Percentiles rank a stretch among this genome's conserved stretches.
These are phyloP conservation scores for Temnothorax unifasciatus DNA, from an alignment of 2,888 invertebrate genomes.

Conservation along the genomic window DNA sequence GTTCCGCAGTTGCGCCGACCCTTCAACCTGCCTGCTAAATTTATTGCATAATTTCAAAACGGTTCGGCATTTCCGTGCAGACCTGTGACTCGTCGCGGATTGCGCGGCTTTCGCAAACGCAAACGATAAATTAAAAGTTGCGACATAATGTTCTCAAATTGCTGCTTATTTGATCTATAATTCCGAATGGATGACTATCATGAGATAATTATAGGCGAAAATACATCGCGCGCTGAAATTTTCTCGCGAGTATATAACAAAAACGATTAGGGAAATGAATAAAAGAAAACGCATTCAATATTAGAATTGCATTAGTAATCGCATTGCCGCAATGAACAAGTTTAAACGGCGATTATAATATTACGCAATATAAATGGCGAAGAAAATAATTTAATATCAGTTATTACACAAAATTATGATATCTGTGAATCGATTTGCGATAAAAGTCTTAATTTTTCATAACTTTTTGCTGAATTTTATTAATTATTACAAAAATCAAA, in stretches of 20 bases:
- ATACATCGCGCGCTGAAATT: not conserved
- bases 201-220: not conserved
- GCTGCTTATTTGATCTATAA: constrained; percentile 41
- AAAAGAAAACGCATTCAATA: not conserved
- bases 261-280: not conserved
- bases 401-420: no score
- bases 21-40: constrained; percentile 36
- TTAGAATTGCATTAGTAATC: not conserved
- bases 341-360: no score
- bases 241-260: not conserved
- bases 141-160: constrained; percentile 50
- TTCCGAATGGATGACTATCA: constrained; percentile 35
- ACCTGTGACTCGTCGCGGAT: constrained; percentile 45
- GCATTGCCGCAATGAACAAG: no score
- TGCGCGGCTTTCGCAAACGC: constrained; percentile 54
- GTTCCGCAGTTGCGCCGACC: not conserved
- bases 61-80: constrained; percentile 50
- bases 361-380: no score
- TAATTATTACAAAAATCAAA: no score
- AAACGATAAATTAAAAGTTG: constrained; percentile 58
- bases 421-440: no score
- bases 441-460: no score
- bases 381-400: no score
- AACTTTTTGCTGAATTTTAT: no score
- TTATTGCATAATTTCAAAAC: constrained; percentile 66